These are phyloP conservation scores for Cephalopterus ornatus DNA, from an alignment of 2,113 vertebrate species.

Conservation along the genomic window DNA sequence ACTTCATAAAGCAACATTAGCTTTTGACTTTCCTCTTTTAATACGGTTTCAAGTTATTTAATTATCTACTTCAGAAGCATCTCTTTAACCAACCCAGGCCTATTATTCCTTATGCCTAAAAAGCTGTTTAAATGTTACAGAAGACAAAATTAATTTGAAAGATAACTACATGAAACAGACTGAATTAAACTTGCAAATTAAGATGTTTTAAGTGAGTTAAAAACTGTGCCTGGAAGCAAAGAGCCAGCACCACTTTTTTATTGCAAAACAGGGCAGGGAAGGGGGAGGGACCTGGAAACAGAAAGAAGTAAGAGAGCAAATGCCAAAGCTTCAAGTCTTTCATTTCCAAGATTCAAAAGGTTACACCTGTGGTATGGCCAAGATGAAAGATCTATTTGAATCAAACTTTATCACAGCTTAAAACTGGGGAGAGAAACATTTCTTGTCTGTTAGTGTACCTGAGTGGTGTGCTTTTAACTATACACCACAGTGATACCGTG, in stretches of 20 bases:
- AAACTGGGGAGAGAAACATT: not conserved
- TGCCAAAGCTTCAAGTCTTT: not conserved
- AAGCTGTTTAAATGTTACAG: slow-evolving; percentile 13
- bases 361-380: not conserved
- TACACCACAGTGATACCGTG: not conserved
- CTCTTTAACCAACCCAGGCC: not conserved
- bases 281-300: not conserved
- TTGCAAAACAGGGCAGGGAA: not conserved
- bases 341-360: not conserved
- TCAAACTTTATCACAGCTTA: not conserved
- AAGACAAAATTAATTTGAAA: slow-evolving; percentile 49
- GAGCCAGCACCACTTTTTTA: not conserved
- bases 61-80: slow-evolving; percentile 10
- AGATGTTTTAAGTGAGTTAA: slow-evolving; percentile 38
- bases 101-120: slow-evolving; percentile 10
- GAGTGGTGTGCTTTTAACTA: not conserved
- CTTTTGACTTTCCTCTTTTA: not conserved
- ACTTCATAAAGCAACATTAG: not conserved
- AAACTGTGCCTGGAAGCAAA: slow-evolving; percentile 53
- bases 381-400: not conserved
- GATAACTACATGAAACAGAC: slow-evolving; percentile 40
- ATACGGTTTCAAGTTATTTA: slow-evolving; percentile 24
- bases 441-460: not conserved
- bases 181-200: slow-evolving; percentile 60
- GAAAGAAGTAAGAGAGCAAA: not conserved